Conservation (phyloP, 1,140 invertebrate species). For the Ceratina calcarata region DNA sequence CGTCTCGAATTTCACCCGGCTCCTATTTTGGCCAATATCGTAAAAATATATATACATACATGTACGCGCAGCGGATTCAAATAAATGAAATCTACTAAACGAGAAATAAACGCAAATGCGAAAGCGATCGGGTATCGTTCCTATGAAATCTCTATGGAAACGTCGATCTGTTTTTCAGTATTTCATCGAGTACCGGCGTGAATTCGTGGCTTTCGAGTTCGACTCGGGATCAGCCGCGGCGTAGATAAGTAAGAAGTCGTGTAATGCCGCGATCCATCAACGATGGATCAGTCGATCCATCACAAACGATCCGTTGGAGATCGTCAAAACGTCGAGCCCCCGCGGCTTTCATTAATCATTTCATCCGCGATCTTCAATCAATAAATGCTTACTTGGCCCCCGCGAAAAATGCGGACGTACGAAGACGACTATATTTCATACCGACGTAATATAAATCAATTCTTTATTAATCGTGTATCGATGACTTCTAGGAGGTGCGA, state of each 20-base stretch:
- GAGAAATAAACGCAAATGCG: not conserved
- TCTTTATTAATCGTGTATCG: no score
- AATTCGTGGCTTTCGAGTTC: slow-evolving; percentile 27
- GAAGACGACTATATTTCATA: no score
- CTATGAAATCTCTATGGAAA: no score
- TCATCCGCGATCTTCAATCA: not conserved
- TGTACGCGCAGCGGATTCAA: not conserved
- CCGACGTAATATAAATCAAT: no score
- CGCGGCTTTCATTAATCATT: slow-evolving; percentile 28
- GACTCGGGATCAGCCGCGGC: not conserved
- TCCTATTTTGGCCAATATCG: not conserved
- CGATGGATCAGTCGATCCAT: slow-evolving; percentile 51
- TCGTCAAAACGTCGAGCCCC: no score
- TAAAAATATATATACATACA: not conserved
- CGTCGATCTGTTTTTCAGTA: not conserved
- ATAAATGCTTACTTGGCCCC: no score
- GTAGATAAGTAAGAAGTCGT: slow-evolving; percentile 59
- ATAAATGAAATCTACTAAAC: not conserved
- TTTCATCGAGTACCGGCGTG: slow-evolving; percentile 5
- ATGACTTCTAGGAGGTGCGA: no score
- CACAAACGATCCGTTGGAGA: slow-evolving; percentile 29
- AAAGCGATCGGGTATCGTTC: no score
- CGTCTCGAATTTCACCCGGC: slow-evolving; percentile 1
- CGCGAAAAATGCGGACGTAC: not conserved
- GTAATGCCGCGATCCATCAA: slow-evolving; percentile 52